These are phyloP conservation scores for Cephalophus harveyi DNA, from an alignment of 2,113 vertebrate genomes.

Conservation along the genomic window DNA sequence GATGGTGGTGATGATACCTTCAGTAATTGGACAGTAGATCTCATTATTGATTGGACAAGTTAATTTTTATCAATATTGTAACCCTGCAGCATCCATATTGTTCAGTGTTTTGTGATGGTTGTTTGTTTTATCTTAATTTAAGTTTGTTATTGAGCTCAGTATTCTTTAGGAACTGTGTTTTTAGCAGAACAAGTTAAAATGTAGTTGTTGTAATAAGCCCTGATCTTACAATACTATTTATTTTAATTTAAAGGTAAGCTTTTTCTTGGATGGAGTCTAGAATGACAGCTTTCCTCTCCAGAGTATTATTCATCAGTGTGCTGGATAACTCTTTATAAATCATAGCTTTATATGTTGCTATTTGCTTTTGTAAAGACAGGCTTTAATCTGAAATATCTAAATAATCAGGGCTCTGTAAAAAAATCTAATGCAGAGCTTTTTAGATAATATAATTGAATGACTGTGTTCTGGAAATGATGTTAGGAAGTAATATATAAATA, in stretches of 20 bases:
- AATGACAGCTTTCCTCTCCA: background rate
- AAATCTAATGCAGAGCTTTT: background rate
- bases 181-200: background rate
- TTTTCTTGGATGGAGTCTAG: background rate
- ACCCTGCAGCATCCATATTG: background rate
- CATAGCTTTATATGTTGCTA: background rate
- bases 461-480: background rate
- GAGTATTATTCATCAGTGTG: background rate
- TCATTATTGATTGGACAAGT: background rate
- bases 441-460: background rate
- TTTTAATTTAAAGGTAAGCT: background rate
- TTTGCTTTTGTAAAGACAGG: background rate
- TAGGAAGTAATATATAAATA: background rate
- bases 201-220: background rate
- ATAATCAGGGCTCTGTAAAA: background rate
- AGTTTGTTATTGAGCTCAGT: background rate
- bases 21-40: background rate
- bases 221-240: background rate
- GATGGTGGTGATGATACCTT: background rate
- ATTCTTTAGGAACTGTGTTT: background rate
- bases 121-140: background rate
- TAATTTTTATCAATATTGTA: background rate
- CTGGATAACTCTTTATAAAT: background rate
- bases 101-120: background rate
- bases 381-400: slow-evolving; percentile 11